Base-by-base conservation (phyloP, 2,888 invertebrate genomes). In the Cryptophagus acutangulus region DNA sequence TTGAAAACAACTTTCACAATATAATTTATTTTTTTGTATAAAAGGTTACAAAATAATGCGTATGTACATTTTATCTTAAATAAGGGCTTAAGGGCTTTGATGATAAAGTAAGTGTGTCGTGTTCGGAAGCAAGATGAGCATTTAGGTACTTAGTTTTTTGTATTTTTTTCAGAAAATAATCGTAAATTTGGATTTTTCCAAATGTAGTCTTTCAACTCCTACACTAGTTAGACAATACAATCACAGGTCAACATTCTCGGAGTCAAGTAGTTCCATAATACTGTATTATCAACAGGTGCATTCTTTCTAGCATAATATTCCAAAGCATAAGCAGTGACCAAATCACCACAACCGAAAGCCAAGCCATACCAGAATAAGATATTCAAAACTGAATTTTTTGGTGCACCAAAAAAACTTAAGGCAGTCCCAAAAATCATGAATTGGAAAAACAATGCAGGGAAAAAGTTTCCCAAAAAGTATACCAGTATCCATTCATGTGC, bases 401-500 rank as follows among this genome's bases (percentile, higher is more conserved):
- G 68, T 3, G 46, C 28, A 0, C 76, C 73, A 0, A 82, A 41
- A 10, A 77, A 73, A 10, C 76, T 59, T 36, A 82, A 62, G 9
- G 76, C 61, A 52, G 78, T 69, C 8, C 90, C 86, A 17, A 83
- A 71, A 0, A 79, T 75, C 17, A 81, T 82, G 61, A 95, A 95
- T 54, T 86, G 69, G 8, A 86, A 52, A 56, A 93, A 75, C 59
- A 95, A 73, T 2, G 90, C 81, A 0, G 95, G 96, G 59, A 89
- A 91, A 69, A 91, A 91, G 65, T 91, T 85, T 18, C 88, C 81
- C 54, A 93, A 81, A 0, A 84, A 77, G 34, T 88, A 75, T 1
- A 80, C 77, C 17, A 95, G 63, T 36, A 93, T 78, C 65, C 91
- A 84, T 66, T 96, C 96, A 66, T 96, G 96, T 42, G 91, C 82